Conservation (phyloP, 2,888 invertebrate genomes). For the Pollenia amentaria region DNA sequence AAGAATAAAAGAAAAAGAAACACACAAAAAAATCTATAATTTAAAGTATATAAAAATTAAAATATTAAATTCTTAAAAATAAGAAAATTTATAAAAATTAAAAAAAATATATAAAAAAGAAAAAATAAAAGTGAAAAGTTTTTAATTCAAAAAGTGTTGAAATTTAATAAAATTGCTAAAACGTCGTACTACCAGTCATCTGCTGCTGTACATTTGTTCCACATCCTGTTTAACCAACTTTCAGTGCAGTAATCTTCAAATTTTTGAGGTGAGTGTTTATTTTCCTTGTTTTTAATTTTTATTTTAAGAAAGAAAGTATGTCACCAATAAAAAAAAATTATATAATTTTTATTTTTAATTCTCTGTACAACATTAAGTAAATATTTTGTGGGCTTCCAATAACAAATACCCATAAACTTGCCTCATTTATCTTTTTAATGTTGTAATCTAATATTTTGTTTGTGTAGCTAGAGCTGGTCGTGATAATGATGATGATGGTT, state of each 20-base stretch:
- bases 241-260: constrained; percentile 13
- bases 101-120: neutral
- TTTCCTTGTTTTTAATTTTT: neutral
- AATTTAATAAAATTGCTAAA: constrained; percentile 4
- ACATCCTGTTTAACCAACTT: neutral
- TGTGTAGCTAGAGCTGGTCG: neutral
- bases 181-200: neutral
- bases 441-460: constrained; percentile 54
- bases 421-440: constrained; percentile 41
- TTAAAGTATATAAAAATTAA: constrained; percentile 2
- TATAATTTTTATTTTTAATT: neutral
- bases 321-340: neutral
- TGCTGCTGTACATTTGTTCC: neutral
- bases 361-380: too few species aligned
- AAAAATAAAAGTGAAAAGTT: constrained; percentile 13
- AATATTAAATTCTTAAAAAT: neutral
- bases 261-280: constrained; percentile 56
- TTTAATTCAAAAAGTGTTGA: neutral
- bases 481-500: neutral
- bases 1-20: constrained; percentile 6
- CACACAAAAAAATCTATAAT: constrained; percentile 7
- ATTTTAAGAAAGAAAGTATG: neutral
- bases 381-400: too few species aligned
- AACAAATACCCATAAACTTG: constrained; percentile 1
- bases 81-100: neutral